phyloP scores from a whole-genome alignment of 2,797 vertebrate species.

The Lates japonicus region DNA sequence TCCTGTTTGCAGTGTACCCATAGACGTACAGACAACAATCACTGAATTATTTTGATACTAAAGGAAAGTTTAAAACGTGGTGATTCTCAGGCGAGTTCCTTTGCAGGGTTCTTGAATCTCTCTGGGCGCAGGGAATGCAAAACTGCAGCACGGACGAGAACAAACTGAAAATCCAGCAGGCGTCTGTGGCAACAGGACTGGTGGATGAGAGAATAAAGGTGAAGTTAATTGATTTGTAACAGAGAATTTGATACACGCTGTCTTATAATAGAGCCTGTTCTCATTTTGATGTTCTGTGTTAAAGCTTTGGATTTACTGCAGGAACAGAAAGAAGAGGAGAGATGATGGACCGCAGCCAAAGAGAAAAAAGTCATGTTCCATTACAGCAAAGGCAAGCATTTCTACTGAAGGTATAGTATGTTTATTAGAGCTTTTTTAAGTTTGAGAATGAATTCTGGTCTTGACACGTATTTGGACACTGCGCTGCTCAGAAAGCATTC shows the following conservation, averaged over 20 bases:
- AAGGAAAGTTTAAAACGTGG: not conserved
- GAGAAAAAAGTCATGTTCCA: not conserved
- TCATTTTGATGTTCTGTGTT: not conserved
- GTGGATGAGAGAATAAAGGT: slow-evolving; percentile 1
- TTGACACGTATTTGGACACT: too few relatives aligned
- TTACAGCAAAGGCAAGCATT: not conserved
- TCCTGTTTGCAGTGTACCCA: too few relatives aligned
- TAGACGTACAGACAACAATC: too few relatives aligned
- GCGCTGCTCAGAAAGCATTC: too few relatives aligned
- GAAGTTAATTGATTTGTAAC: too few relatives aligned
- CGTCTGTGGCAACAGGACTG: not conserved
- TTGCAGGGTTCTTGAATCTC: slow-evolving; percentile 6
- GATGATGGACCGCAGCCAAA: not conserved
- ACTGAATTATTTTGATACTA: too few relatives aligned
- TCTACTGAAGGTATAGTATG: not conserved
- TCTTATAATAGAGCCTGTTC: too few relatives aligned
- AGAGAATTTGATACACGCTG: too few relatives aligned
- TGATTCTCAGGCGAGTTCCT: not conserved
- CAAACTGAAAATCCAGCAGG: slow-evolving; percentile 1
- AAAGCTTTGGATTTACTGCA: slow-evolving; percentile 1
- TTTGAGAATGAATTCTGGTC: too few relatives aligned
- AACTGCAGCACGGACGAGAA: not conserved
- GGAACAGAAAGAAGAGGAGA: not conserved
- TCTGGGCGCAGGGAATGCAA: not conserved
- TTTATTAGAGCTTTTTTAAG: not conserved